A percentile compares a stretch with the other conserved stretches of the same genome.
These are phyloP conservation scores for Falco concolor DNA, from an alignment of 2,797 vertebrate genomes.

Conservation along the genomic window DNA sequence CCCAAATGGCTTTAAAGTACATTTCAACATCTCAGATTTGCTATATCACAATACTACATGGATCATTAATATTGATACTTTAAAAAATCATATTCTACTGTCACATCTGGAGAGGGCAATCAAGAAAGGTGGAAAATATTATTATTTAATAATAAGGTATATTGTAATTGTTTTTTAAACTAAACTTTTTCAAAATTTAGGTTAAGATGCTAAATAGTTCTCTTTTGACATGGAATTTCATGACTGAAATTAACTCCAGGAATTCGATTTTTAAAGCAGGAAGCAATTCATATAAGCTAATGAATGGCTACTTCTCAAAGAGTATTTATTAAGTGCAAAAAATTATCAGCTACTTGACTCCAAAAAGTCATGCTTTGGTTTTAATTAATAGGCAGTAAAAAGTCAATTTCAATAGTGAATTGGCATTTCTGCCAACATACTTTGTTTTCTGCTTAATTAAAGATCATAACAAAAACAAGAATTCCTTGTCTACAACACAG, in stretches of 20 bases:
- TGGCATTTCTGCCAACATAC: background rate
- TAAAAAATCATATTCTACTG: background rate
- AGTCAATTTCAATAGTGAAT: background rate
- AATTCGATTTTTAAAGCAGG: background rate
- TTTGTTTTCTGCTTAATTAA: background rate
- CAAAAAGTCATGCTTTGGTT: background rate
- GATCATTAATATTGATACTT: background rate
- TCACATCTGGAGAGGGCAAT: background rate
- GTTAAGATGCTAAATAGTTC: background rate
- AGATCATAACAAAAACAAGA: background rate
- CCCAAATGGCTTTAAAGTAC: background rate
- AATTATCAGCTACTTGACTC: background rate
- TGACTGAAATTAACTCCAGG: background rate
- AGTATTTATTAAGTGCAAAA: background rate
- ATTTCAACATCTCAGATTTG: background rate
- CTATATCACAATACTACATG: background rate
- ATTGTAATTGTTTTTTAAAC: background rate
- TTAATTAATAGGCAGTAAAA: background rate
- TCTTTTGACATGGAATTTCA: background rate
- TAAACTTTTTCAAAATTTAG: background rate
- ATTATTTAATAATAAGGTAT: background rate
- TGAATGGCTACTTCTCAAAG: background rate
- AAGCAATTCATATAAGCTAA: background rate
- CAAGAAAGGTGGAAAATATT: background rate
- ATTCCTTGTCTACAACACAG: background rate